Evolutionary conservation across 2,797 vertebrate genomes (phyloP).

Genomic region (Pseudochaenichthys georgianus): DNA sequence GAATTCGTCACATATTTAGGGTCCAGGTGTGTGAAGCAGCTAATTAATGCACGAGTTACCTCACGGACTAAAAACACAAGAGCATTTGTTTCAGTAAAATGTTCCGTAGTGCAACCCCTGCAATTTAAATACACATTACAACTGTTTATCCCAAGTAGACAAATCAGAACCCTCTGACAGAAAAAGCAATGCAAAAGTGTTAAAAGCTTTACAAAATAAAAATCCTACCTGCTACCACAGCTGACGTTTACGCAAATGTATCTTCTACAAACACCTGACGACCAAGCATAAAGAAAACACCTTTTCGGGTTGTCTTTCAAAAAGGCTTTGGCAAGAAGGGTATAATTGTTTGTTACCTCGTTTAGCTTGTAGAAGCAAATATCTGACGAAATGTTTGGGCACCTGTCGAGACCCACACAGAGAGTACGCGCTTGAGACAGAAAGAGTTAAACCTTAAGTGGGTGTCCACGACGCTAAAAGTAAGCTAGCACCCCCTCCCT

Average conservation of each 20-base stretch:
- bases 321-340: accelerated
- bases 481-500: constrained; percentile 51
- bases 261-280: neutral
- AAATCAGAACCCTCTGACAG: neutral
- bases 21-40: constrained; percentile 45
- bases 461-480: constrained; percentile 2
- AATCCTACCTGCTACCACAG: too few species aligned
- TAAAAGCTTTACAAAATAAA: neutral
- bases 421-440: constrained; percentile 31
- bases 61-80: neutral
- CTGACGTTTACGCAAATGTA: neutral
- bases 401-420: neutral
- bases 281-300: neutral
- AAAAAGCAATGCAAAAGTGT: neutral
- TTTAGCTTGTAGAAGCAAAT: constrained; percentile 9
- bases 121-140: neutral
- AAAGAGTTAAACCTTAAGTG: constrained; percentile 13
- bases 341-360: constrained; percentile 21
- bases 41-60: constrained; percentile 8
- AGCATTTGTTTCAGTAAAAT: too few species aligned
- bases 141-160: neutral
- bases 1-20: neutral
- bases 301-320: neutral
- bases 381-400: constrained; percentile 60
- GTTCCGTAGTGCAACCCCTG: too few species aligned